Percentiles rank a stretch among this genome's conserved stretches.
phyloP scores from a whole-genome alignment of 2,113 vertebrate genomes.

The Siniperca chuatsi region DNA sequence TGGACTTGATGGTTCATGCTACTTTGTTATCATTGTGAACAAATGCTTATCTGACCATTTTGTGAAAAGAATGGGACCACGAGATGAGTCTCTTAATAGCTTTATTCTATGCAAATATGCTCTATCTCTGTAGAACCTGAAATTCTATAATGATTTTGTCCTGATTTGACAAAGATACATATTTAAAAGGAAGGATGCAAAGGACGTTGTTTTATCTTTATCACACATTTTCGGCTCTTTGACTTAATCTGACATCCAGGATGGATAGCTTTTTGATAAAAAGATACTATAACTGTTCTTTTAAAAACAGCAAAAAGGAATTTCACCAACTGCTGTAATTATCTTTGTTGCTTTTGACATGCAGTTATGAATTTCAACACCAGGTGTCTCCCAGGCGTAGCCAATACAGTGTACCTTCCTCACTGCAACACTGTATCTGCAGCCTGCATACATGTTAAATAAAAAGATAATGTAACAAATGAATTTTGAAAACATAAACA shows the following conservation, averaged over 20 bases:
- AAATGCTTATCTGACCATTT: neutral
- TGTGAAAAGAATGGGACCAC: neutral
- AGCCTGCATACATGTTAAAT: neutral
- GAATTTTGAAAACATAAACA: neutral
- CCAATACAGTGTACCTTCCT: neutral
- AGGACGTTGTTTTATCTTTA: neutral
- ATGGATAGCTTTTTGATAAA: neutral
- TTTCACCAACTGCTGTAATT: neutral
- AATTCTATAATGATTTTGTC: neutral
- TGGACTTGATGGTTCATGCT: neutral
- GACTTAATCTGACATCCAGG: neutral
- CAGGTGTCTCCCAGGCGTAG: conserved; percentile 77
- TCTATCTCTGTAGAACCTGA: neutral
- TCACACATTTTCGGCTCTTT: neutral
- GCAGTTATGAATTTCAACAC: conserved; percentile 69
- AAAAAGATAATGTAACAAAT: neutral
- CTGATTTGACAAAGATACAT: conserved; percentile 19
- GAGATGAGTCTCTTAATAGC: neutral
- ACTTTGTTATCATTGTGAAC: neutral
- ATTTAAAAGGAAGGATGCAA: neutral
- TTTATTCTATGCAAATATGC: neutral
- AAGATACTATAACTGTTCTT: neutral
- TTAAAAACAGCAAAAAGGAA: neutral
- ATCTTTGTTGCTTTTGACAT: conserved; percentile 6
- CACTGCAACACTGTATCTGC: neutral